Conservation (phyloP, 2,797 vertebrate species). For the Gambelia wislizenii region DNA sequence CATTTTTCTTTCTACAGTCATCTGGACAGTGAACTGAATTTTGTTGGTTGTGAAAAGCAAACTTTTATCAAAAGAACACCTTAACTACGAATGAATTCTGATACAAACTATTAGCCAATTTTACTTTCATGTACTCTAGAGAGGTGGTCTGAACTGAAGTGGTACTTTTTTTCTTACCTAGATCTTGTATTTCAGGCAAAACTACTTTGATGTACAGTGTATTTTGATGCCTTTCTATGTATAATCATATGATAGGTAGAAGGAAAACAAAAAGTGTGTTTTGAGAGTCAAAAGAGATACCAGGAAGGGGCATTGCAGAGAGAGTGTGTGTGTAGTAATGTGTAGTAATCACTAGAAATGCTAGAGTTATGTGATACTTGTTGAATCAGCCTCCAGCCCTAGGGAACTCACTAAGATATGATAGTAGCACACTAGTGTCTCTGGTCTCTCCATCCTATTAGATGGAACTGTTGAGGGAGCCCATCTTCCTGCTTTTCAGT, state of each 20-base stretch:
- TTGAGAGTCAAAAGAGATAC: not conserved
- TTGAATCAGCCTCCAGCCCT: not conserved
- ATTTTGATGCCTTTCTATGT: not conserved
- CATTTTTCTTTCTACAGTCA: slow-evolving; percentile 6
- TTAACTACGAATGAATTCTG: slow-evolving; percentile 23
- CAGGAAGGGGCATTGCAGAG: not conserved
- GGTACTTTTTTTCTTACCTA: slow-evolving; percentile 25
- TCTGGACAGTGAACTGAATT: not conserved
- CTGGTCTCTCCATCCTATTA: not conserved
- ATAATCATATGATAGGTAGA: no score
- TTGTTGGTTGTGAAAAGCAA: slow-evolving; percentile 17
- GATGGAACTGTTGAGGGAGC: not conserved
- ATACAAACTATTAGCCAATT: not conserved
- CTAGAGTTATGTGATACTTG: not conserved
- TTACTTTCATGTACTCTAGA: not conserved
- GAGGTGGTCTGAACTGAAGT: not conserved
- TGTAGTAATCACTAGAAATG: not conserved
- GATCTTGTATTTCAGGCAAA: not conserved
- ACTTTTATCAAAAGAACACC: slow-evolving; percentile 33
- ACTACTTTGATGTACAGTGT: not conserved
- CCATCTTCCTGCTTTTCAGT: not conserved
- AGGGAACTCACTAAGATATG: not conserved
- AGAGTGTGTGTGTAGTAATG: no score
- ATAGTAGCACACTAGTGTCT: not conserved
- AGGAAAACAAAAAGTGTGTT: not conserved